Base-by-base conservation (phyloP, 2,797 vertebrate genomes). In the Botia almorhae region DNA sequence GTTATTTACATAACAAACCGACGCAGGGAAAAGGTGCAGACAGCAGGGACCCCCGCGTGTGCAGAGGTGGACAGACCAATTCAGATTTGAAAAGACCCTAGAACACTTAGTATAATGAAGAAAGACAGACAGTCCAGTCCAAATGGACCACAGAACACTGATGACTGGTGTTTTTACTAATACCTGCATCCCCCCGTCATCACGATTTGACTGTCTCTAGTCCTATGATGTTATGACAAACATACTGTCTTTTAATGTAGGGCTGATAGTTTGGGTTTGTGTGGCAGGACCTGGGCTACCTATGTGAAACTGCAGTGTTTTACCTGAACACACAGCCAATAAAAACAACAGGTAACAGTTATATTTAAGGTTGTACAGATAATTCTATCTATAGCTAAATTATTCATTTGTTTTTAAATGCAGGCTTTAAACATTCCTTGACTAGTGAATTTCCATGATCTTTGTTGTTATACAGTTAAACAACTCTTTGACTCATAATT, bases 1-100 rank as follows among this genome's bases (percentile, higher is more conserved):
- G 96, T 97, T 98, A 97, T 97, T 94, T 93, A 94, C 93, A 95
- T 94, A 93, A 93, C 93, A 94, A 93, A 92, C 91, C 90, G 87
- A 86, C 51, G 88, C 73, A 84, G 82, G 69, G 82, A 80, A 88
- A 85, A 76, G 74, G 85, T 85, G 88, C 87, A 58, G 33, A 81
- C 80, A 87, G 78, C 89, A 80, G 80, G 85, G 88, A 90, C 78
- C 43, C 77, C 80, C 88, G 85, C 6, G 3, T 21, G 21, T 82
- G 84, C 88, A 76, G 88, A 90, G 89, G 88, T 92, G 91, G 92
- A 93, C 93, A 90, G 92, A 94, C 90, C 92, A 92, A 93, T 94
- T 93, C 91, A 90, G 89, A 92, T 92, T 93, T 93, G 91, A 93
- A 94, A 83, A 86, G 87, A 39, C 83, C 84, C 81, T 43, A 81